Conservation (phyloP, 2,113 vertebrate genomes). For the Collichthys lucidus region DNA sequence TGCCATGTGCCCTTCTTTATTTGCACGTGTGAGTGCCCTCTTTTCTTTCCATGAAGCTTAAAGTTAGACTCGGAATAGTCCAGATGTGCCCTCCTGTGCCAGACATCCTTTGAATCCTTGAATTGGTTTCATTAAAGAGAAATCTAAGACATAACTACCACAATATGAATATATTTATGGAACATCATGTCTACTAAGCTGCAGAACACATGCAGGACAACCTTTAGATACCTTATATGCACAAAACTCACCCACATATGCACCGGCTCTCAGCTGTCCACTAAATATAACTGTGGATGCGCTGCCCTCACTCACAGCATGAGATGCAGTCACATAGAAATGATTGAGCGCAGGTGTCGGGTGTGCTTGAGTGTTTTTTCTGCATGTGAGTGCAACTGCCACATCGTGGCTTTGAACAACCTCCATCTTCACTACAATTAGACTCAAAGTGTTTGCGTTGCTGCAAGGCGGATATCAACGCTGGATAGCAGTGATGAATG, state of each 20-base stretch:
- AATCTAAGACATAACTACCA: not conserved
- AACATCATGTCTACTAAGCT: not conserved
- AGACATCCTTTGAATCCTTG: not conserved
- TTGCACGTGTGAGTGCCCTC: not conserved
- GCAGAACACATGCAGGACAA: not conserved
- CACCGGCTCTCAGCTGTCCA: not conserved
- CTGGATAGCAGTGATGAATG: conserved; percentile 29
- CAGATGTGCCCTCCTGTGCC: not conserved
- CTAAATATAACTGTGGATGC: not conserved
- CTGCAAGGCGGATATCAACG: conserved; percentile 16
- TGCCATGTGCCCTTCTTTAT: not conserved
- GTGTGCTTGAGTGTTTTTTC: not conserved
- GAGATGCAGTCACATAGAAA: not conserved
- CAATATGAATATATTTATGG: not conserved
- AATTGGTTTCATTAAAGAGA: not conserved
- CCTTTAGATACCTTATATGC: not conserved
- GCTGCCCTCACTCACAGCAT: conserved; percentile 1
- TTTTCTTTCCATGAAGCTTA: not conserved
- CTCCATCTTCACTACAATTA: conserved; percentile 45
- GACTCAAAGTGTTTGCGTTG: conserved; percentile 28
- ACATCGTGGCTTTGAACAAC: conserved; percentile 18
- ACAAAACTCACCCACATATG: not conserved
- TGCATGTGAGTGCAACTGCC: not conserved
- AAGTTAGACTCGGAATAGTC: not conserved
- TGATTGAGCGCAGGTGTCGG: conserved; percentile 21